A percentile compares a stretch with the other conserved stretches of the same genome.
These are phyloP conservation scores for Falco peregrinus DNA, from an alignment of 2,797 vertebrate genomes.

Conservation along the genomic window DNA sequence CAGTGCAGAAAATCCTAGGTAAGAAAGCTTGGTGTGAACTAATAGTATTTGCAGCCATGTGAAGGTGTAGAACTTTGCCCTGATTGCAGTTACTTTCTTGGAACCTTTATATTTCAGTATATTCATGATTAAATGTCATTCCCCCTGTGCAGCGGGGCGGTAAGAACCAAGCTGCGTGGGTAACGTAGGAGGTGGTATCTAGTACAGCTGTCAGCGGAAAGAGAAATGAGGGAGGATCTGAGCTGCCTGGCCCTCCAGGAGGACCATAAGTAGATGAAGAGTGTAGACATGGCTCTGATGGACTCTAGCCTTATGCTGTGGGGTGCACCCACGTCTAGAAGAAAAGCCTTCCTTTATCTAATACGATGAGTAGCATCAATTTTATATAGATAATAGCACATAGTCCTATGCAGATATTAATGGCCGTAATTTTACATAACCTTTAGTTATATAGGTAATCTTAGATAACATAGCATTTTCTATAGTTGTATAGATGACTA, in stretches of 20 bases:
- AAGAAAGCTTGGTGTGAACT: neutral
- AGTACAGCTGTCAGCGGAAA: neutral
- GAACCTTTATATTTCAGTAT: neutral
- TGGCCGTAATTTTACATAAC: neutral
- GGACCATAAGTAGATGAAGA: neutral
- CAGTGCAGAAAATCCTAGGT: neutral
- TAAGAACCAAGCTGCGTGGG: neutral
- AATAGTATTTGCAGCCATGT: neutral
- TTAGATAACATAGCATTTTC: neutral
- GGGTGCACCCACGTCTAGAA: rapidly evolving
- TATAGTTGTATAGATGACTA: neutral
- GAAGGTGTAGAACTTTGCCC: neutral
- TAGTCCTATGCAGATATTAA: neutral
- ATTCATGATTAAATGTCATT: neutral
- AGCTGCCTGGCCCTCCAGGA: neutral
- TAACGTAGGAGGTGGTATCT: neutral
- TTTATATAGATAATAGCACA: neutral
- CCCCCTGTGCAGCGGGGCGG: neutral
- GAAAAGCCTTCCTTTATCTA: neutral
- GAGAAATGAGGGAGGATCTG: neutral
- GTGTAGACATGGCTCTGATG: neutral
- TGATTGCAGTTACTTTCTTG: neutral
- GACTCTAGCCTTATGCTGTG: neutral
- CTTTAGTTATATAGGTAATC: neutral
- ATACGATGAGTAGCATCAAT: neutral